Evolutionary conservation across 1,140 invertebrate genomes (phyloP), one percentile per base, ranked within the genome.

Genomic region (Temnothorax longispinosus): DNA sequence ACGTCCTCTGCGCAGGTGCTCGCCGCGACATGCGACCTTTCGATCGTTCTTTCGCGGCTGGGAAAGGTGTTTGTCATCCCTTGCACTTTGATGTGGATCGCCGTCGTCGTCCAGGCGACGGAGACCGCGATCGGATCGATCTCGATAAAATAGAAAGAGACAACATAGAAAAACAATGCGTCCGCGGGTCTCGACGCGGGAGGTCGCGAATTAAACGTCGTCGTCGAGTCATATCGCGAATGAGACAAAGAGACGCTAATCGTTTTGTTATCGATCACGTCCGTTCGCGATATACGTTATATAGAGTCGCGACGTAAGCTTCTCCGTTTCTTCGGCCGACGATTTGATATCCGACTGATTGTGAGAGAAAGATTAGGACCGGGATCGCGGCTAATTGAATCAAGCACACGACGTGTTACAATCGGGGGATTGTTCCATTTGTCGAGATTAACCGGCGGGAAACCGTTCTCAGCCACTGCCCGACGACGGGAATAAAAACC

Each of bases 1-100:
- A 88, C 85, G 80, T 87, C 80, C 85, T 92, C 54, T 86, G 93
- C 93, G 93, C 93, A 94, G 91, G 93, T 92, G 93, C 92, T 89
- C 85, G 75, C 82, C 44, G 71, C 77, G 86, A 67, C 64, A 84
- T 85, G 89, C 74, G 81, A 78, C 62, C 65, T 90, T 90, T 89
- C 84, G 89, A 90, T 88, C 89, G 89, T 82, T 58, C 52, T 65
- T 56, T 72, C 50, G 54, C 27, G 13, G 21, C n/a, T 52, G 15
- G 11, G 4, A 50, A 52, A 82, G 47, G 35, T 2, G 41, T 58
- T 74, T 72, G 80, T 74, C 52, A 80, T n/a, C n/a, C 52, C 52
- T 3, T 65, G 18, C 32, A n/a, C 27, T 52, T 41, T 11, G 56
- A 85, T 54, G 32, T 56, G 32, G 32, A 38, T 81, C 32, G 52